Percentiles rank a stretch among this genome's conserved stretches.
phyloP scores from a whole-genome alignment of 2,888 invertebrate genomes.

The Lycaena phlaeas region DNA sequence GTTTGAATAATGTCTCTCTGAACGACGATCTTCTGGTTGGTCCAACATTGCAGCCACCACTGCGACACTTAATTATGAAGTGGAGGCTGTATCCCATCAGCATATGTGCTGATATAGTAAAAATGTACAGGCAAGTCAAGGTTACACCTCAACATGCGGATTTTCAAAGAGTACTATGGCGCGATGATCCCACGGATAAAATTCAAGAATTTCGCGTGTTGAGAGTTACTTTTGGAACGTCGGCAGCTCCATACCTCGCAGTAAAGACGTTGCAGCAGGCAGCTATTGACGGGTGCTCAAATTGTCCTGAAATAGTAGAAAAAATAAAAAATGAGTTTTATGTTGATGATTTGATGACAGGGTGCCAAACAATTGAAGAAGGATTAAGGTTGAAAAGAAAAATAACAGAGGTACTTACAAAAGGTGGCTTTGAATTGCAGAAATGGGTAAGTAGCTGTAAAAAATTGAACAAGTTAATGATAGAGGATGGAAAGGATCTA shows the following conservation, averaged over 20 bases:
- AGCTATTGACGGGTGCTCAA: conserved; percentile 19
- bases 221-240: conserved; percentile 26
- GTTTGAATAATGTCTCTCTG: conserved; percentile 20
- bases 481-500: neutral
- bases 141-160: conserved; percentile 21
- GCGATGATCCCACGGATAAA: conserved; percentile 10
- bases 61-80: conserved; percentile 24
- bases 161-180: conserved; percentile 22
- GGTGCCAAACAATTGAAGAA: conserved; percentile 20
- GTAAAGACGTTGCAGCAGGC: conserved; percentile 25
- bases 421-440: too few relatives aligned
- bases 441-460: conserved; percentile 24
- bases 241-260: conserved; percentile 26
- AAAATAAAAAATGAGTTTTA: too few relatives aligned
- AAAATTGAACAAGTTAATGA: conserved; percentile 12
- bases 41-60: conserved; percentile 23
- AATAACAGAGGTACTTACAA: conserved; percentile 23
- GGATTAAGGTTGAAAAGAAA: conserved; percentile 19
- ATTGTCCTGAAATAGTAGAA: conserved; percentile 21
- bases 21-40: conserved; percentile 24
- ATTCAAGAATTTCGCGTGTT: conserved; percentile 20
- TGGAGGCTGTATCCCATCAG: conserved; percentile 22
- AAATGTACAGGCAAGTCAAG: conserved; percentile 29
- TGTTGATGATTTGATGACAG: conserved; percentile 23
- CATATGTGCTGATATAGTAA: conserved; percentile 24